Evolutionary conservation across 2,888 invertebrate genomes (phyloP), one percentile per base, ranked within the genome.

Genomic region (Platycheirus albimanus): DNA sequence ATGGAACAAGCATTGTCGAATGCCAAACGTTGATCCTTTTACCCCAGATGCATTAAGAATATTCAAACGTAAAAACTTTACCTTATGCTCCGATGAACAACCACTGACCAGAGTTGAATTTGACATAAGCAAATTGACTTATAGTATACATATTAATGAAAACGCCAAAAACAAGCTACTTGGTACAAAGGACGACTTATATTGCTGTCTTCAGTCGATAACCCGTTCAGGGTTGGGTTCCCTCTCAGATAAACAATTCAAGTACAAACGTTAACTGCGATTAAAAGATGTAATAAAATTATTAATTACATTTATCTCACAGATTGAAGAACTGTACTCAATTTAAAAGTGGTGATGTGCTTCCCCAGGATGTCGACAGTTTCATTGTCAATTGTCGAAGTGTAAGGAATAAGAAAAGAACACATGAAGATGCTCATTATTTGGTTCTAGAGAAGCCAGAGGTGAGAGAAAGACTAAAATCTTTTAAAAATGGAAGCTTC

Each of bases 21-120:
- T 95, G 88, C 92, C 93, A 2, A 92, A 93, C 64, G 85, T 93
- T 49, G 91, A 94, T 86, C 92, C 94, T 3, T 93, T 93, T 75
- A 92, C 93, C 66, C 74, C 86, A 5, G 92, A 92, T 80, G 91
- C 91, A 2, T 90, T 89, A 72, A 89, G 90, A 75, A 92, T 92
- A 58, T 92, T 92, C 72, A 90, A 91, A 28, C 91, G 91, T 38
- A 89, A 90, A 61, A 89, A 90, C 47, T 93, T 92, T 77, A 91
- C 92, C 1, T n/a, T 10, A 0, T 77, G 77, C 30, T 71, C 56
- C 7, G 3, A 49, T 19, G 81, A 87, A 13, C 54, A 86, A 6
- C 86, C 87, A 8, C 69, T 88, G 1, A 85, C 87, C 1, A 79
- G 51, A 3, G 76, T 87, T 0, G 19, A 85, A 3, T 88, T 81